Conservation (phyloP, 2,888 invertebrate genomes). For the Drosophila yooni region DNA sequence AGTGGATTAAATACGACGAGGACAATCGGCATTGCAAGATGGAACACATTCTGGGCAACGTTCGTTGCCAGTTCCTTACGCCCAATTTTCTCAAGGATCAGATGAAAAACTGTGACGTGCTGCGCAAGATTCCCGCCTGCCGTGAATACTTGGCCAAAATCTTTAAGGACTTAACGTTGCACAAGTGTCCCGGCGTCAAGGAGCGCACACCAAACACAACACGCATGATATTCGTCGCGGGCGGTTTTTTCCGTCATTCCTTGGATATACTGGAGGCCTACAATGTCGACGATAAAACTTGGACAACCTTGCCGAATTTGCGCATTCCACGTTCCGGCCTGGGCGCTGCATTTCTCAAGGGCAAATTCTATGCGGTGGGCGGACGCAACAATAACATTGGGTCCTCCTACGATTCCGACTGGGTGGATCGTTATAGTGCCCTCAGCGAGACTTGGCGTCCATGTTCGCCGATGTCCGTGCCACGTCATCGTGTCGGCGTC, state of each 20-base stretch:
- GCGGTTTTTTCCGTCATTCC: slow-evolving; percentile 94
- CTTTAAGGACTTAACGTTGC: slow-evolving; percentile 95
- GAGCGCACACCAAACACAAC: slow-evolving; percentile 95
- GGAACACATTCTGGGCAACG: slow-evolving; percentile 94
- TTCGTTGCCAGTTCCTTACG: slow-evolving; percentile 95
- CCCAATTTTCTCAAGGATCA: slow-evolving; percentile 96
- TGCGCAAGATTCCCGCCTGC: slow-evolving; percentile 95
- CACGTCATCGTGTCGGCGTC: slow-evolving; percentile 94
- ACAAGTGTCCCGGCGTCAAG: slow-evolving; percentile 93
- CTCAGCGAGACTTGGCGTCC: slow-evolving; percentile 94
- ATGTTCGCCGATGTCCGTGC: slow-evolving; percentile 94
- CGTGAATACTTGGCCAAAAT: slow-evolving; percentile 95
- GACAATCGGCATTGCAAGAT: slow-evolving; percentile 93
- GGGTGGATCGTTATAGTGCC: slow-evolving; percentile 93
- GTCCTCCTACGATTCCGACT: slow-evolving; percentile 93
- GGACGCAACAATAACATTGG: slow-evolving; percentile 96
- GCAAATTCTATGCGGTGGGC: slow-evolving; percentile 96
- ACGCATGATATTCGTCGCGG: slow-evolving; percentile 95
- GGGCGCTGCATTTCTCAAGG: slow-evolving; percentile 94
- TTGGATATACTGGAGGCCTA: slow-evolving; percentile 95
- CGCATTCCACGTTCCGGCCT: slow-evolving; percentile 95
- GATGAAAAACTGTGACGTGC: slow-evolving; percentile 94
- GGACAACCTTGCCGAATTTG: slow-evolving; percentile 93
- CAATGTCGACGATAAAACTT: slow-evolving; percentile 93
- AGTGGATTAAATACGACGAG: slow-evolving; percentile 96